Base-by-base conservation (phyloP, 1,140 invertebrate species). In the Aphelinus atriplicis region DNA sequence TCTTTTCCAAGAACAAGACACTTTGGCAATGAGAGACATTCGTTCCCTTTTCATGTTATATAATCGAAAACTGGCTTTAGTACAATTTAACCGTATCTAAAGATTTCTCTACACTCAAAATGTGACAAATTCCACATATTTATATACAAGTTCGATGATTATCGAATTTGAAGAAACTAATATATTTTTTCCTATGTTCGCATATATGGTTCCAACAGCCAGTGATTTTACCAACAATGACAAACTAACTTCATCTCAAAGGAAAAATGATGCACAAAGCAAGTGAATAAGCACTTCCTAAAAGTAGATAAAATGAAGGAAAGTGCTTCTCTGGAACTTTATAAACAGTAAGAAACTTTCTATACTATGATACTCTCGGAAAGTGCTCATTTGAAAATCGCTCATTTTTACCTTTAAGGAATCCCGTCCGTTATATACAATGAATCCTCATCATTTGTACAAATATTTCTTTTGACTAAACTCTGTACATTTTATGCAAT, bases 281-380 rank as follows among this genome's bases (percentile, higher is more conserved):
- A 7, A 3, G 6, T 68, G 53, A 65, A 58, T 75, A 65, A 70
- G 62, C 67, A 70, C 45, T 65, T 69, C 56, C 58, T 60, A 50
- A 55, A 60, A 47, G 42, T n/a, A 56, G 10, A 6, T 66, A 42
- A 73, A 5, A 46, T 42, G 42, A 56, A 71, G 60, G 47, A 26
- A 26, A 26, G 26, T 26, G 26, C 26, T 26, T 26, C 26, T 26
- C 26, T 26, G 26, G 26, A 26, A 26, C 26, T 26, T 26, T 26
- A 26, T 26, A 26, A 26, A 26, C 26, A 26, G 26, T 26, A 26
- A 26, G 26, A 26, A 26, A 26, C 26, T 26, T 26, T 26, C 26
- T 26, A 26, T 26, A 26, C 26, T 26, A 26, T 26, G 50, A 51
- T 65, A 53, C 63, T 51, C 47, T 10, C 9, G 46, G 10, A 43